Base-by-base conservation (phyloP, 2,888 invertebrate genomes). In the Zonitis immaculata region DNA sequence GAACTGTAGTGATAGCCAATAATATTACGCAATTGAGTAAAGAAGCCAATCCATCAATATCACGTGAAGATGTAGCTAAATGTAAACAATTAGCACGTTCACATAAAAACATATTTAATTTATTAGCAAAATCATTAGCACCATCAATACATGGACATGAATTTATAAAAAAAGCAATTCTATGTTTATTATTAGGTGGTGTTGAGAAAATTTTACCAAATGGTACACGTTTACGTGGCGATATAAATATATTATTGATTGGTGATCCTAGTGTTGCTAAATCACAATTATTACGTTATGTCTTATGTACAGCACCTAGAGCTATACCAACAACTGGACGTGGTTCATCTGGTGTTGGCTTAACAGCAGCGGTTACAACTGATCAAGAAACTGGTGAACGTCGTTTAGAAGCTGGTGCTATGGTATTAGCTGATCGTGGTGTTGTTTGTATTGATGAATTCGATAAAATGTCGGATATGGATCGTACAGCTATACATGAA, bases 191-290 rank as follows among this genome's bases (percentile, higher is more conserved):
- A 51, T 79, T 99, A 6, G 98, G 99, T 0, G 99, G 99, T 0
- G 89, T 90, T 60, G 99, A 99, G 77, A 99, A 97, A 77, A 79
- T 91, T 32, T 76, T 97, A 57, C 86, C 89, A 1, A 97, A 95
- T 76, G 95, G 95, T 47, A 94, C 95, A 0, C 82, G 96, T 52
- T 80, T 97, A 0, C 84, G 96, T 79, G 96, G 89, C 44, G 86
- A 86, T 52, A 75, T 76, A 22, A 76, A 76, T 52, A 58, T 76
- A 12, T 59, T 76, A 12, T 57, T 99, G 2, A 97, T 99, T 69
- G 99, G 99, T 43, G 99, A 99, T 79, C 99, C 99, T 0, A 97
- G 96, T 48, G 98, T 99, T 32, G 99, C 99, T 1, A 99, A 99
- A 78, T 99, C 98, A 0, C 99, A 99, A 74, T 78, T 95, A 48